These are phyloP conservation scores for Peromyscus californicus DNA, from an alignment of 2,113 vertebrate genomes.

Conservation along the genomic window DNA sequence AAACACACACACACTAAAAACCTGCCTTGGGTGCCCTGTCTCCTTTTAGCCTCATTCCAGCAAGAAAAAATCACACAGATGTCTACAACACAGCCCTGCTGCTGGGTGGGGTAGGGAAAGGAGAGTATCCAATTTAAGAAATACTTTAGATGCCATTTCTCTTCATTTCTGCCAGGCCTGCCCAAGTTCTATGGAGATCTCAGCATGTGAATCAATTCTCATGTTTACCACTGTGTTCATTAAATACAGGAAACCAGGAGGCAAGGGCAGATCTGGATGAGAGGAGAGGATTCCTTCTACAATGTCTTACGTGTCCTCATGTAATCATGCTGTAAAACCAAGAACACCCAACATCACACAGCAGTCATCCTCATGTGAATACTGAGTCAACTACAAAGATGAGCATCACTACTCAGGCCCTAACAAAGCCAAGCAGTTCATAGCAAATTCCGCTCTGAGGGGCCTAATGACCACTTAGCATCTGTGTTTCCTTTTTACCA, in stretches of 20 bases:
- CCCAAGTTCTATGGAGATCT: slow-evolving; percentile 34
- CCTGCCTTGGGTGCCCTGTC: not conserved
- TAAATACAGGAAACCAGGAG: slow-evolving; percentile 60
- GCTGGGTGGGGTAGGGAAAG: too few species aligned
- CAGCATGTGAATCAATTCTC: slow-evolving; percentile 57
- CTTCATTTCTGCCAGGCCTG: slow-evolving; percentile 55
- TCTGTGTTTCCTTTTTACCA: slow-evolving; percentile 15
- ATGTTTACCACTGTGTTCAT: not conserved
- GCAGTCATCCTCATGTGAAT: not conserved
- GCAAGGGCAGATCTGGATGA: slow-evolving; percentile 34
- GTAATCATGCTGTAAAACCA: not conserved
- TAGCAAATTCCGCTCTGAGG: slow-evolving; percentile 10
- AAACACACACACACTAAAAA: not conserved
- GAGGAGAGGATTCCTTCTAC: not conserved
- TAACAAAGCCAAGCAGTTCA: slow-evolving; percentile 20
- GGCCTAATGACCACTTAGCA: slow-evolving; percentile 37
- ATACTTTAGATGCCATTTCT: slow-evolving; percentile 52
- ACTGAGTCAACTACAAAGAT: slow-evolving; percentile 56
- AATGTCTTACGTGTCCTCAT: not conserved
- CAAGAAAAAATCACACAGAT: slow-evolving; percentile 49
- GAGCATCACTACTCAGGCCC: not conserved
- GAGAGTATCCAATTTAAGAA: slow-evolving; percentile 47
- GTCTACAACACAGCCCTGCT: not conserved
- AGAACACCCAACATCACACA: slow-evolving; percentile 24
- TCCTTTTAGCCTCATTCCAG: slow-evolving; percentile 54